These are phyloP conservation scores for Melanaphis sacchari DNA, from an alignment of 1,140 invertebrate genomes.

Conservation along the genomic window DNA sequence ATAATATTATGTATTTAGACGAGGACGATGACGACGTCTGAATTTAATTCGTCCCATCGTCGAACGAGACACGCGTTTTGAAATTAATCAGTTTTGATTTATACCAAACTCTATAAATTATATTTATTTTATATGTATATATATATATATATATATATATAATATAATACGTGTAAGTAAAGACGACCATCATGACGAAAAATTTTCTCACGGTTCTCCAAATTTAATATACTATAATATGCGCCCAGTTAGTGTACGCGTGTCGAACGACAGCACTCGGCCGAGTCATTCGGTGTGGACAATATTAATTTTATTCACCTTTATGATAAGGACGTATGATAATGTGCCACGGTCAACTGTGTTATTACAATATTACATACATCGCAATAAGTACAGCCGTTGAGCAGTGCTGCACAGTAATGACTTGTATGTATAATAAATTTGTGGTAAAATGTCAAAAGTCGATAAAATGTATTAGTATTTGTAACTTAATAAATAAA, in stretches of 20 bases:
- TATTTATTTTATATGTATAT: background rate
- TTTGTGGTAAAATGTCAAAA: background rate
- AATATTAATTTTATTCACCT: too few relatives aligned
- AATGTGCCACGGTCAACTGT: too few relatives aligned
- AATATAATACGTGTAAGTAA: background rate
- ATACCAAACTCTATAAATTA: background rate
- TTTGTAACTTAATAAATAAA: background rate
- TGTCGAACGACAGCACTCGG: too few relatives aligned
- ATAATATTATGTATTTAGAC: background rate
- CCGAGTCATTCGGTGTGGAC: too few relatives aligned
- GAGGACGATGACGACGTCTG: background rate
- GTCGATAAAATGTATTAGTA: background rate
- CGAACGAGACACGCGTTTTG: background rate
- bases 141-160: too few relatives aligned
- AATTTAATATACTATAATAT: background rate
- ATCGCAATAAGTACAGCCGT: background rate
- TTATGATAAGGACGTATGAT: too few relatives aligned
- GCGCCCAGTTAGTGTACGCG: background rate
- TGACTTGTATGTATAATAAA: background rate
- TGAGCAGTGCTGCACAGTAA: background rate
- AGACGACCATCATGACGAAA: background rate
- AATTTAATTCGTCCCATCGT: background rate
- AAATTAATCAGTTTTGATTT: constrained; percentile 48
- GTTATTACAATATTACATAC: background rate
- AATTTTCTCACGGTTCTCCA: background rate